Evolutionary conservation across 2,888 invertebrate species (phyloP).

Genomic region (Yponomeuta cagnagella): DNA sequence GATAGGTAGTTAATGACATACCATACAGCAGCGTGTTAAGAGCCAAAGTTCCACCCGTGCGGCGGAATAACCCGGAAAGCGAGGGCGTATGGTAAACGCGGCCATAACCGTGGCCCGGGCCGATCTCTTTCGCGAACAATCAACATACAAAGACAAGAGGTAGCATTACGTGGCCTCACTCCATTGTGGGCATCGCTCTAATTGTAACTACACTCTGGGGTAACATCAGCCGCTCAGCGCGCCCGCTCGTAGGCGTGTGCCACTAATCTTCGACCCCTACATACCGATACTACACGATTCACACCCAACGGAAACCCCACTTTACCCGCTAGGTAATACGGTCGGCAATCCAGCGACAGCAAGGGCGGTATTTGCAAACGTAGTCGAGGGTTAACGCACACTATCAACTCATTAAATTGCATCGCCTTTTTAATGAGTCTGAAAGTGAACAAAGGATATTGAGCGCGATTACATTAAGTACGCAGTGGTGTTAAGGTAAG

Average conservation of each 20-base stretch:
- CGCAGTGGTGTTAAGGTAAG: conserved; percentile 50
- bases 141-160: conserved; percentile 73
- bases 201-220: conserved; percentile 76
- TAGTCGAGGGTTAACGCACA: conserved; percentile 73
- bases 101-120: conserved; percentile 5
- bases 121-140: conserved; percentile 37
- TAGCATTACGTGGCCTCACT: conserved; percentile 72
- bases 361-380: conserved; percentile 61
- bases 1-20: neutral
- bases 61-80: neutral
- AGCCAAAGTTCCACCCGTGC: neutral
- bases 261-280: conserved; percentile 76
- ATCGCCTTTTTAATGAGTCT: conserved; percentile 77
- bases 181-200: conserved; percentile 75
- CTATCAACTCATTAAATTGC: conserved; percentile 77
- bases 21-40: neutral
- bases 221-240: conserved; percentile 73
- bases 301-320: conserved; percentile 27
- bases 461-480: conserved; percentile 63
- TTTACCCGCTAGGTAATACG: neutral
- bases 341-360: conserved; percentile 28
- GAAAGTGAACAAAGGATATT: conserved; percentile 76
- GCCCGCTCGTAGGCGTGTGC: conserved; percentile 71
- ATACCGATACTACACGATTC: conserved; percentile 55
- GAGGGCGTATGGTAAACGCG: conserved; percentile 3